These are phyloP conservation scores for Antheraea assamensis DNA, from an alignment of 2,888 invertebrate genomes.

Conservation along the genomic window DNA sequence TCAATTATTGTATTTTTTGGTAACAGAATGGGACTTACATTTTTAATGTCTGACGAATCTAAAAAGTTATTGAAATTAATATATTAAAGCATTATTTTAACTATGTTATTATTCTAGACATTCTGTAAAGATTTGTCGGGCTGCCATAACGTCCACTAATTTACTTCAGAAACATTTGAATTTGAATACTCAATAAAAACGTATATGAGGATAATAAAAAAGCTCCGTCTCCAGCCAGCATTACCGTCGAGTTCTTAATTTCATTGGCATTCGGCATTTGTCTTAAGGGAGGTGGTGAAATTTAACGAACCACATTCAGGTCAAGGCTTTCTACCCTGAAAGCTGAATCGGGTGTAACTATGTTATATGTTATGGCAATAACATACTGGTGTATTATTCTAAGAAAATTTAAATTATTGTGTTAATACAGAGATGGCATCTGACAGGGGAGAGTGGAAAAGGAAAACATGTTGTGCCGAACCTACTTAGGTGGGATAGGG, in stretches of 20 bases:
- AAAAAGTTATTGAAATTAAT: no score
- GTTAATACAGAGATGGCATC: no score
- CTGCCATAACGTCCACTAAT: conserved; percentile 1
- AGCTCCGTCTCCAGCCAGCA: conserved; percentile 47
- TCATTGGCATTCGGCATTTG: conserved; percentile 70
- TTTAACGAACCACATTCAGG: conserved; percentile 70
- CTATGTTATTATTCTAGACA: no score
- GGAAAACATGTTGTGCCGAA: no score
- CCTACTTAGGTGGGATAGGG: no score
- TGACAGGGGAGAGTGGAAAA: no score
- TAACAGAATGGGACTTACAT: no score
- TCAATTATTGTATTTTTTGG: background rate
- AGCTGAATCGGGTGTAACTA: background rate
- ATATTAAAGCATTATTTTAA: no score
- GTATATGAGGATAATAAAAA: conserved; percentile 55
- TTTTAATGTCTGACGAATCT: no score
- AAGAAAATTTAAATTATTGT: no score
- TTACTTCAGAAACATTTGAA: conserved; percentile 31
- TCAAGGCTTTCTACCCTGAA: conserved; percentile 56
- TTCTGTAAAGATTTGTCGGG: background rate
- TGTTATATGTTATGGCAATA: conserved; percentile 2
- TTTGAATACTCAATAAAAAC: conserved; percentile 52
- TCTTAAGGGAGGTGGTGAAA: conserved; percentile 65
- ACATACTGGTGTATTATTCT: conserved; percentile 13
- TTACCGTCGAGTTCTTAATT: conserved; percentile 55